Evolutionary conservation across 2,888 invertebrate genomes (phyloP), one percentile per base, ranked within the genome.

Genomic region (Drosophila falleni): DNA sequence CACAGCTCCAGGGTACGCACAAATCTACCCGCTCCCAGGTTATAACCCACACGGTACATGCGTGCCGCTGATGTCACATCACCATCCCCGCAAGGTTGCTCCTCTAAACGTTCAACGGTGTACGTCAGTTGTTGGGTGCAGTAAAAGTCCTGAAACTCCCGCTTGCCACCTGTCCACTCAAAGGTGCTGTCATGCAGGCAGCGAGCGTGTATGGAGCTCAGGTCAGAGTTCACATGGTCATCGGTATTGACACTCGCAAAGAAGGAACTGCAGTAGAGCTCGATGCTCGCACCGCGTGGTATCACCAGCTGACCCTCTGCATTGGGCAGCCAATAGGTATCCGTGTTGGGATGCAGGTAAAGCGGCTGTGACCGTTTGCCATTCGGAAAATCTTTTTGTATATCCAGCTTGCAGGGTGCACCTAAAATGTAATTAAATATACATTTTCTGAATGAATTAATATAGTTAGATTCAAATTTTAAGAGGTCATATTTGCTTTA

Each of bases 281-380:
- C 92, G 37, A 92, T 88, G 66, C 50, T 65, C 37, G 78, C 79
- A 3, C 90, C 90, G 1, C 68, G 74, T 15, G 85, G 80, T 8
- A 93, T 72, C 51, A 86, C 71, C 47, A 93, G 61, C 35, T 80
- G 75, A 1, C 92, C 92, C 0, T 80, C 42, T 0, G 58, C 53
- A 31, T 85, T 84, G 46, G 92, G 92, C 37, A 89, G 73, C 87
- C 91, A 90, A 67, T 90, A 91, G 26, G 71, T 60, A 10, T 74
- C 67, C 3, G 91, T 90, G 1, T 93, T 91, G 0, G 93, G 92
- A 47, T 90, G 92, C 1, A 95, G 85, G 78, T 94, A 93, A 5
- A 95, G 92, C 0, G 95, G 95, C 85, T 95, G 95, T 0, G 94
- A 93, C 79, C 94, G 93, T 80, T 94, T 94, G 0, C 94, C 94